Evolutionary conservation across 2,113 vertebrate species (phyloP).

Genomic region (Halcyon senegalensis): DNA sequence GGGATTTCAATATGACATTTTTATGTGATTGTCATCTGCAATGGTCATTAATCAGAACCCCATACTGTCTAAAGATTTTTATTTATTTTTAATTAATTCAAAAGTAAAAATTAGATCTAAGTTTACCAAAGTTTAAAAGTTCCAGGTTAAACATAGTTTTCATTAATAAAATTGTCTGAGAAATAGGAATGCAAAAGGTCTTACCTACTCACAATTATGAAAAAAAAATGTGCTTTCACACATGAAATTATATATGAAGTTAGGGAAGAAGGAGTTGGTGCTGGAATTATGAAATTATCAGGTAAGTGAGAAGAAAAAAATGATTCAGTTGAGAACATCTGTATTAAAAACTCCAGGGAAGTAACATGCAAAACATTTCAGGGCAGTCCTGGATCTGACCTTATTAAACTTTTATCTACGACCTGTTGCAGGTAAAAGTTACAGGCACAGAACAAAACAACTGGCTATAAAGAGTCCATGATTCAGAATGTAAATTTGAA

Average conservation of each 20-base stretch:
- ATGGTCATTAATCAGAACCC: neutral
- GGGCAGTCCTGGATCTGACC: neutral
- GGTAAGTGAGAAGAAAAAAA: neutral
- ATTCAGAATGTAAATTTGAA: neutral
- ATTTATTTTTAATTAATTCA: neutral
- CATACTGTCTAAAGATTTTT: neutral
- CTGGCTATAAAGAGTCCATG: neutral
- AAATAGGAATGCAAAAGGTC: neutral
- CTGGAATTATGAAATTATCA: neutral
- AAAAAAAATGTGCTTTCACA: neutral
- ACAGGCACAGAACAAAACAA: neutral
- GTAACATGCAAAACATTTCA: neutral
- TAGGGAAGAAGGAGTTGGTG: neutral
- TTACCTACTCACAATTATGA: neutral
- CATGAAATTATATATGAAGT: neutral
- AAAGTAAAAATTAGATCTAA: neutral
- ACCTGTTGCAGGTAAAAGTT: neutral
- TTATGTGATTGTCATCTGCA: neutral
- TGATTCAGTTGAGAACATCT: neutral
- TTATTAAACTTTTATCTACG: neutral
- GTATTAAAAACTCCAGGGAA: neutral
- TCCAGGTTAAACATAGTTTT: neutral
- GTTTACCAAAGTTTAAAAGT: neutral
- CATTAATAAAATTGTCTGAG: neutral
- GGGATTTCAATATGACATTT: neutral